Evolutionary conservation across 2,888 invertebrate genomes (phyloP).

Genomic region (Dioctria rufipes): DNA sequence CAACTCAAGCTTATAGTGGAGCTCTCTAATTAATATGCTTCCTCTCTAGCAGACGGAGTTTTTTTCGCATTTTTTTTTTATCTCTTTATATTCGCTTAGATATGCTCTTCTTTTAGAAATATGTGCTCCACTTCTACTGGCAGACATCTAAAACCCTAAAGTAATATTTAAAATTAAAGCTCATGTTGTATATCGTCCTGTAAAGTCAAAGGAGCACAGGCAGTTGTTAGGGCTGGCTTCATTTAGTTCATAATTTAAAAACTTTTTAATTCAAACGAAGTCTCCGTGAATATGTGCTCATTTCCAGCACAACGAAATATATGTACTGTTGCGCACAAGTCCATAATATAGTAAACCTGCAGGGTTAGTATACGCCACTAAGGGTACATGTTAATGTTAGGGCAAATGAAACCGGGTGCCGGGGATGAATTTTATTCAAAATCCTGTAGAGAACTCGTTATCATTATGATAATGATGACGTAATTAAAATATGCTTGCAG

Average conservation of each 20-base stretch:
- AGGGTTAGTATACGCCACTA: not conserved
- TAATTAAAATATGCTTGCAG: constrained; percentile 50
- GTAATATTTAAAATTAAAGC: constrained; percentile 46
- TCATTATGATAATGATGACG: constrained; percentile 53
- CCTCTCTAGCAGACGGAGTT: not conserved
- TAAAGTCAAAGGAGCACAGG: not conserved
- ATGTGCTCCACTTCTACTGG: not conserved
- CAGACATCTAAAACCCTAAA: constrained; percentile 29
- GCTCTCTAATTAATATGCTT: constrained; percentile 33
- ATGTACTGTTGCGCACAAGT: not conserved
- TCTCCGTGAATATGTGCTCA: constrained; percentile 40
- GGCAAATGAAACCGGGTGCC: constrained; percentile 12
- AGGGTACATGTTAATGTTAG: constrained; percentile 8
- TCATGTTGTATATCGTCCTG: constrained; percentile 9
- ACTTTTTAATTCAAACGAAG: constrained; percentile 45
- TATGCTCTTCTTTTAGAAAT: not conserved
- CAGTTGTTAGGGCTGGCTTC: constrained; percentile 36
- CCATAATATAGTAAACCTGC: too few relatives aligned
- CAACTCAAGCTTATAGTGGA: not conserved
- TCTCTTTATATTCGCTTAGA: too few relatives aligned
- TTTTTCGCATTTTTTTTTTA: not conserved
- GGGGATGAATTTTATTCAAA: constrained; percentile 34
- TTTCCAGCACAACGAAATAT: constrained; percentile 16
- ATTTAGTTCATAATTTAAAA: constrained; percentile 47
- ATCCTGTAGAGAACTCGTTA: constrained; percentile 41